Conservation (phyloP, 2,888 invertebrate species). For the Pandemis corylana region DNA sequence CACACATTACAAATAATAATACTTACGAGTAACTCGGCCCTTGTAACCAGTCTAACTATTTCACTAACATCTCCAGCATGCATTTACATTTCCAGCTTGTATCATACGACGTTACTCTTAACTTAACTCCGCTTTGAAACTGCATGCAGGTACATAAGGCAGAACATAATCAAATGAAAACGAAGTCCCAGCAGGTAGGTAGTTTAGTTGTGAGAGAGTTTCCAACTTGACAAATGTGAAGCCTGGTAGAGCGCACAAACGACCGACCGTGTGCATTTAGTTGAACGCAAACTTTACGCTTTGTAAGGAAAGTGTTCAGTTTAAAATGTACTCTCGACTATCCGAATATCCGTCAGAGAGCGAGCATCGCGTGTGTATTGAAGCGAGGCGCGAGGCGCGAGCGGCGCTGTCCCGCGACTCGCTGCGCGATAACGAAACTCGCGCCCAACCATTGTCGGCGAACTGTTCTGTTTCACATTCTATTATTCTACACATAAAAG, state of each 20-base stretch:
- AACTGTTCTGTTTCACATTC: constrained; percentile 51
- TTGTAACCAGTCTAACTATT: background rate
- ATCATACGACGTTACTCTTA: constrained; percentile 6
- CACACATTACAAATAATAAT: background rate
- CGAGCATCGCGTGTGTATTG: constrained; percentile 67
- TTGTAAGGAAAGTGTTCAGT: constrained; percentile 48
- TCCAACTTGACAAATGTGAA: constrained; percentile 70
- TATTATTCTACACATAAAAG: constrained; percentile 49
- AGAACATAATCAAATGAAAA: constrained; percentile 32
- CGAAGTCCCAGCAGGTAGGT: constrained; percentile 50
- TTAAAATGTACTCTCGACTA: constrained; percentile 45
- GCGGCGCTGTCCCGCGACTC: constrained; percentile 52
- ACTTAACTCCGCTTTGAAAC: constrained; percentile 14
- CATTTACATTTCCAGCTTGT: constrained; percentile 6
- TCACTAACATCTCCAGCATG: constrained; percentile 2
- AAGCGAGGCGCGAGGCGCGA: constrained; percentile 52
- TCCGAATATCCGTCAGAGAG: constrained; percentile 48
- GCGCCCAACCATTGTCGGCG: constrained; percentile 58
- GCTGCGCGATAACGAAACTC: constrained; percentile 68
- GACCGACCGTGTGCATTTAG: constrained; percentile 73
- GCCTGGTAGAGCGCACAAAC: constrained; percentile 64
- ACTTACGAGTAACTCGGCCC: background rate
- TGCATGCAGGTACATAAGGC: constrained; percentile 26
- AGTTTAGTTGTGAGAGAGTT: constrained; percentile 57
- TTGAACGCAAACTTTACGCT: constrained; percentile 74